phyloP scores from a whole-genome alignment of 2,797 vertebrate species.

The Pelobates cultripes region DNA sequence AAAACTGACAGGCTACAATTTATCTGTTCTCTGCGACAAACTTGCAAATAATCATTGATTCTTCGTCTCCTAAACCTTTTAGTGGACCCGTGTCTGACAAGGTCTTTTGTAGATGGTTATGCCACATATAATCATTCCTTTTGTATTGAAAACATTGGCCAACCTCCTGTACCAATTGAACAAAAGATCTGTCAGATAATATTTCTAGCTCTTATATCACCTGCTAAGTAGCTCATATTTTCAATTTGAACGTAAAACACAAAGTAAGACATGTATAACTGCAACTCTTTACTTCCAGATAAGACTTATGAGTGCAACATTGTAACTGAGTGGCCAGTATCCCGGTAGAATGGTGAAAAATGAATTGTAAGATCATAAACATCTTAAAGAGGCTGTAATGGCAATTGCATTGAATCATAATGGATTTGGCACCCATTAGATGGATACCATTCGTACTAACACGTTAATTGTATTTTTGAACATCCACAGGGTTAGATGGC shows the following conservation, averaged over 20 bases:
- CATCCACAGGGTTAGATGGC: no score
- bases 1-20: constrained; percentile 40
- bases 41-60: constrained; percentile 40
- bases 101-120: constrained; percentile 26
- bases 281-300: background rate
- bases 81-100: constrained; percentile 23
- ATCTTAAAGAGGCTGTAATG: no score
- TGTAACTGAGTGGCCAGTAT: no score
- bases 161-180: constrained; percentile 8
- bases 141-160: constrained; percentile 8
- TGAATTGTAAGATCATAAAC: no score
- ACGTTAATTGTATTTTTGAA: no score
- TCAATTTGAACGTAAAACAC: background rate
- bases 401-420: no score
- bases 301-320: no score
- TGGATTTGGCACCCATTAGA: no score
- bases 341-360: no score
- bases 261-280: constrained; percentile 3
- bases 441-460: no score
- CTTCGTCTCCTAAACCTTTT: constrained; percentile 24
- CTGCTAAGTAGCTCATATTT: background rate
- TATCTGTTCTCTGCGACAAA: constrained; percentile 42
- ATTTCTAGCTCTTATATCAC: background rate
- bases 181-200: constrained; percentile 38
- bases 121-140: constrained; percentile 38